Percentiles rank a stretch among this genome's conserved stretches.
Evolutionary conservation across 2,888 invertebrate genomes (phyloP).

Genomic region (Thereva nobilitata): DNA sequence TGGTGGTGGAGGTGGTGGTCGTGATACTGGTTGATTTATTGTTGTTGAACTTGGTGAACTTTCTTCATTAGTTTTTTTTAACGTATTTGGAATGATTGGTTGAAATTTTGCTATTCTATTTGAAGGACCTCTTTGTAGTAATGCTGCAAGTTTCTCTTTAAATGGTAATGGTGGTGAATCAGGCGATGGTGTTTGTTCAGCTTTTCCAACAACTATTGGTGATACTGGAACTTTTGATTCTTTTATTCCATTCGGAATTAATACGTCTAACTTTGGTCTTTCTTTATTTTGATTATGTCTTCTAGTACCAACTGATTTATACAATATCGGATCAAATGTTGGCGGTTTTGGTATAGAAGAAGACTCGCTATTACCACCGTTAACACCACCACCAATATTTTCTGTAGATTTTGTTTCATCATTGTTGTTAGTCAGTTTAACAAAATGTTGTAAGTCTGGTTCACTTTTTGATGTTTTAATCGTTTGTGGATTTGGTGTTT

Average conservation of each 20-base stretch:
- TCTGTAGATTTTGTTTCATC: constrained; percentile 39
- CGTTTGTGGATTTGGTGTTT: constrained; percentile 1
- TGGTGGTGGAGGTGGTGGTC: background rate
- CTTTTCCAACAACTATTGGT: background rate
- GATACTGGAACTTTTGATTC: background rate
- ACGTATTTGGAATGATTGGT: background rate
- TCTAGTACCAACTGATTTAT: constrained; percentile 51
- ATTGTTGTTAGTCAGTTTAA: constrained; percentile 44
- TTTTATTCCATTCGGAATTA: constrained; percentile 11
- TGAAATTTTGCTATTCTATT: constrained; percentile 43
- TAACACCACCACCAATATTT: background rate
- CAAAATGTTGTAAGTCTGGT: constrained; percentile 49
- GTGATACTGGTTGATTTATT: background rate
- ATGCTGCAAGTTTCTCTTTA: constrained; percentile 52
- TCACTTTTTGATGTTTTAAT: constrained; percentile 54
- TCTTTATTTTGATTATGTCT: constrained; percentile 43
- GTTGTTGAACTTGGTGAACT: too few species aligned
- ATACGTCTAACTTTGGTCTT: constrained; percentile 47
- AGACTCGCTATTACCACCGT: constrained; percentile 16
- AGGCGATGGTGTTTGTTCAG: constrained; percentile 4
- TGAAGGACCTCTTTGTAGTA: constrained; percentile 52
- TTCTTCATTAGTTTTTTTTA: too few species aligned
- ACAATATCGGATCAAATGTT: constrained; percentile 54
- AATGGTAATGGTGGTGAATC: constrained; percentile 45
- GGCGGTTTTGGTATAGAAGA: constrained; percentile 51